Base-by-base conservation (phyloP, 1,140 invertebrate genomes). In the Hydropsyche tenuis region DNA sequence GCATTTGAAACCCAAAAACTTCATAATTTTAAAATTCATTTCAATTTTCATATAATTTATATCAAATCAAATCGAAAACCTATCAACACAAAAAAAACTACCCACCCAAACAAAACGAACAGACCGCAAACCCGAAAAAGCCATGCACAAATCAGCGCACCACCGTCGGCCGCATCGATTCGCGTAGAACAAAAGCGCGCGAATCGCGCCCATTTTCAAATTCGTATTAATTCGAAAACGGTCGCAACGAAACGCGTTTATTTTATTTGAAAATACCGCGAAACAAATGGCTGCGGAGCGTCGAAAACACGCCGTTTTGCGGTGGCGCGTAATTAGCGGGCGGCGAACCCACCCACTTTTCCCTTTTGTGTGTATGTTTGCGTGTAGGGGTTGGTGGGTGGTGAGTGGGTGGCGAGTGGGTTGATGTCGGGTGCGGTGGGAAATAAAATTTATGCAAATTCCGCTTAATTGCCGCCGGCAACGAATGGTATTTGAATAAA, bases 361-460 rank as follows among this genome's bases (percentile, higher is more conserved):
- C 30, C 30, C 30, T 37, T n/a, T n/a, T n/a, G n/a, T n/a, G n/a
- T n/a, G n/a, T n/a, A n/a, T n/a, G n/a, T n/a, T n/a, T n/a, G n/a
- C n/a, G n/a, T n/a, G n/a, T n/a, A n/a, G n/a, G n/a, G n/a, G n/a
- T n/a, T 37, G 30, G 30, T 37, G 30, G 30, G 9, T 37, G 30
- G 3, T 37, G 9, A 37, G 30, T 20, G 56, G 56, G 56, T 1
- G 20, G 56, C 1, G 22, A 11, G 60, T 12, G 22, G 14, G 20
- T 23, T 56, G 16, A 51, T 42, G 42, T 27, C 30, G 25, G 53
- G 42, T 70, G 25, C 5, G 48, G 69, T 37, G 69, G 20, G 48
- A 56, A 76, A 76, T 74, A 77, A 77, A 77, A 72, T 77, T 74
- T 74, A 77, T 77, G 75, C 62, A 77, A 74, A 77, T 77, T 77